Base-by-base conservation (phyloP, 2,888 invertebrate species). In the Mechanitis messenoides region DNA sequence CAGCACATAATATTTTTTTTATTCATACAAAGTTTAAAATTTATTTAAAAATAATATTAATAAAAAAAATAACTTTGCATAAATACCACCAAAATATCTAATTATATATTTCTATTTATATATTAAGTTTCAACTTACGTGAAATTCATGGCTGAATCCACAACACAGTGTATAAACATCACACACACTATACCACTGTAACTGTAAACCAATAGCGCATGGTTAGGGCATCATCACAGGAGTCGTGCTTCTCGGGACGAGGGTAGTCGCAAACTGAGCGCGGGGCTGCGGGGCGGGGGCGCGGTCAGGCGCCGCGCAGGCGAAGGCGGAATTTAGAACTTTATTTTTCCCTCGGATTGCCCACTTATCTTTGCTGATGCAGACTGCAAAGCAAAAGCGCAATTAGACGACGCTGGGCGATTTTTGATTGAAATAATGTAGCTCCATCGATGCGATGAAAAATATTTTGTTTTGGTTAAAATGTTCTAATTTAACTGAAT, bases 291-390 rank as follows among this genome's bases (percentile, higher is more conserved):
- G 62, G 54, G 61, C 38, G 58, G 68, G 56, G 67, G 66, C 55
- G 55, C 35, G 64, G 58, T 61, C 58, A 9, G 67, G 70, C 68
- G 68, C 63, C 70, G 70, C 72, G 71, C 72, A 71, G 70, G 73
- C 70, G 71, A 69, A 64, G 65, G 64, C 63, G 45, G 61, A 69
- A 67, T 64, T 66, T 65, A 68, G 65, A 71, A 73, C 73, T 75
- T 70, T 74, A 74, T 74, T 74, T 75, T 74, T 73, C 72, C 71
- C 71, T 68, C 71, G 70, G 69, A 73, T 72, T 69, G 72, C 68
- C 74, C 74, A 72, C 75, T 76, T 74, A 74, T 74, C 75, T 76
- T 69, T 68, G 71, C 74, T 72, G 72, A 75, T 74, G 74, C 72
- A 71, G 68, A 68, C 63, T 71, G 71, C 70, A 69, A 69, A 63